A percentile compares a stretch with the other conserved stretches of the same genome.
Evolutionary conservation across 2,797 vertebrate species (phyloP).

Genomic region (Tokudaia tokunoshimensis): DNA sequence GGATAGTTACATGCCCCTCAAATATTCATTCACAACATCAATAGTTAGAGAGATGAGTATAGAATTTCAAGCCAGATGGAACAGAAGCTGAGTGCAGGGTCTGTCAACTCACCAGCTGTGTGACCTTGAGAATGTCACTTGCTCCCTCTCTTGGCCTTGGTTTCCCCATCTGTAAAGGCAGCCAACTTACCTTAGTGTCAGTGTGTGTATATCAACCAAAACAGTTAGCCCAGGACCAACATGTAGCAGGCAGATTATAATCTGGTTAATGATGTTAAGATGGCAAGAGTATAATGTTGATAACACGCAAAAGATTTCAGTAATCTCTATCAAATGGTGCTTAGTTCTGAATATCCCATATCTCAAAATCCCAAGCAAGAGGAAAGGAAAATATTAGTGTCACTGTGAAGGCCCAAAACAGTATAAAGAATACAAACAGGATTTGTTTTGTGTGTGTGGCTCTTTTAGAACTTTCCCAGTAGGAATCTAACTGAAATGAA

Average conservation of each 20-base stretch:
- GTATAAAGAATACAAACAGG: slow-evolving; percentile 6
- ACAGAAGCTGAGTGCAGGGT: background rate
- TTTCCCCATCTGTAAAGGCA: background rate
- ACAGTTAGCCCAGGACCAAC: background rate
- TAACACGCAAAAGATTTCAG: background rate
- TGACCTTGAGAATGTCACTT: background rate
- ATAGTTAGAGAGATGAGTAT: background rate
- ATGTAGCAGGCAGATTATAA: background rate
- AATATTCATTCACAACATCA: background rate
- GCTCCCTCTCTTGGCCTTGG: background rate
- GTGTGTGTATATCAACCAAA: background rate
- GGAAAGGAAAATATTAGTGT: slow-evolving; percentile 28
- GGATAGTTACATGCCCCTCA: background rate
- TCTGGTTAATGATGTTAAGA: background rate
- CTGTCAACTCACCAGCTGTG: background rate
- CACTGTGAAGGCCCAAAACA: background rate
- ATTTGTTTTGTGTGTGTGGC: background rate
- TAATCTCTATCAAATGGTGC: slow-evolving; percentile 1
- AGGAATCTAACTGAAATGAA: slow-evolving; percentile 22
- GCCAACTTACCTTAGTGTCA: slow-evolving; percentile 1
- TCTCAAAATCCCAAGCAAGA: slow-evolving; percentile 18
- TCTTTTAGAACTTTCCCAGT: background rate
- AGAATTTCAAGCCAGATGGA: slow-evolving; percentile 10
- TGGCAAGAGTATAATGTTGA: background rate
- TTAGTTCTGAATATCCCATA: slow-evolving; percentile 6